Evolutionary conservation across 1,140 invertebrate genomes (phyloP), one percentile per base, ranked within the genome.

Genomic region (Meloidogyne hapla): DNA sequence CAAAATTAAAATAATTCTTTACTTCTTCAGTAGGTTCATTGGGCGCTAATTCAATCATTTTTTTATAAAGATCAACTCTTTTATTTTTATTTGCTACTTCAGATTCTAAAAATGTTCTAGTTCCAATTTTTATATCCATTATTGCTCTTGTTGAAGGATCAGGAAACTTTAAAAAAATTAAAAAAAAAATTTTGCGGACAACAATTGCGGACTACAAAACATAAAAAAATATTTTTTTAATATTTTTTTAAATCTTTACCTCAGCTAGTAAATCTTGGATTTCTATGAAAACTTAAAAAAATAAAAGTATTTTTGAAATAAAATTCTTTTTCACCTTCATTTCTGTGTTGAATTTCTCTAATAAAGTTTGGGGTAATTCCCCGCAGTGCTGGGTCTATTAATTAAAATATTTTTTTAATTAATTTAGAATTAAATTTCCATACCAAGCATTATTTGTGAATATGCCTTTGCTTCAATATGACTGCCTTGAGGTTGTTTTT

Each of bases 21-120:
- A 97, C 95, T 87, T 97, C 94, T 72, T 92, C 91, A 15, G 92
- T 94, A 10, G 95, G 95, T 6, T 94, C 95, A 77, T 90, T 90
- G 25, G 92, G 91, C 86, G 97, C 95, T 70, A 97, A 93, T 87
- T 95, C 93, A 75, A 95, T 92, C 95, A 98, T 98, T 89, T 98
- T 97, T 80, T 97, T 93, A 88, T 96, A 98, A 93, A 98, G 25
- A 88, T 98, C 95, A 89, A 89, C 81, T 68, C 94, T 89, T 15
- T 93, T 92, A 4, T 90, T 90, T 10, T 90, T 91, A 83, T 96
- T 96, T 81, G 91, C 91, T 1, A 96, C 94, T 90, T 97, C 95
- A 0, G 92, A 92, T 88, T 97, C 94, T 6, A 96, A 89, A 87
- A 97, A 98, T 12, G 95, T 97, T 75, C 90, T 5, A 56, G 70